phyloP scores from a whole-genome alignment of 2,113 vertebrate species.

The rat (Rattus norvegicus) region GRCr8 NC_086035.1:24605501-24606000 shows the following conservation, averaged over 20 bases:
- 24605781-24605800: not conserved
- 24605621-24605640: not conserved
- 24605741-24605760: not conserved
- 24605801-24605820: not conserved
- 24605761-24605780: not conserved
- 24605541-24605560: not conserved
- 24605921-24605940: too few species aligned
- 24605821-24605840: too few species aligned
- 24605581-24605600: not conserved
- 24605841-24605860: not conserved
- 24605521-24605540: not conserved
- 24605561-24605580: not conserved
- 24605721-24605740: not conserved
- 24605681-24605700: slow-evolving; percentile 39
- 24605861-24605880: too few species aligned
- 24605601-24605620: not conserved
- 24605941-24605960: too few species aligned
- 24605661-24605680: slow-evolving; percentile 4
- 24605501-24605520: not conserved
- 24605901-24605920: too few species aligned
- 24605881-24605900: not conserved
- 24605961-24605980: not conserved
- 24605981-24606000: not conserved
- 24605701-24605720: not conserved
- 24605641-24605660: slow-evolving; percentile 3